Evolutionary conservation across 1,140 invertebrate genomes (phyloP).

Genomic region (Zaprionus vittiger): DNA sequence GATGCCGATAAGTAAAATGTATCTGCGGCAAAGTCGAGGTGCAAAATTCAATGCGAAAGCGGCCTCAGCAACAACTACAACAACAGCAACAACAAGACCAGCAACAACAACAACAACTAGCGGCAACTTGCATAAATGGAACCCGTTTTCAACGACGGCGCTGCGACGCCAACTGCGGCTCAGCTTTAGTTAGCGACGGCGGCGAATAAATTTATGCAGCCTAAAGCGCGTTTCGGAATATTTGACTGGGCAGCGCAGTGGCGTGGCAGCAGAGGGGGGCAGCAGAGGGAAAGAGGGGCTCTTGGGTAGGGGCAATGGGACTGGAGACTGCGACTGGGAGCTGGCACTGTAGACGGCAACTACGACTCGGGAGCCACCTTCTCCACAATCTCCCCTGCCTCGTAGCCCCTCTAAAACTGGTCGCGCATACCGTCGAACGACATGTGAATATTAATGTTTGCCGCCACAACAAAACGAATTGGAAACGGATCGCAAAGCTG

Average conservation of each 20-base stretch:
- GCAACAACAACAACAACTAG: slow-evolving; percentile 46
- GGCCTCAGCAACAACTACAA: slow-evolving; percentile 30
- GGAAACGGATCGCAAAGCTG: slow-evolving; percentile 55
- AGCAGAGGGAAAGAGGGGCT: not conserved
- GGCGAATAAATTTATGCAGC: slow-evolving; percentile 77
- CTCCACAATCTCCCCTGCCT: not conserved
- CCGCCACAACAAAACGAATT: slow-evolving; percentile 48
- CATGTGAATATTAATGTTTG: slow-evolving; percentile 81
- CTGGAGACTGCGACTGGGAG: slow-evolving; percentile 4
- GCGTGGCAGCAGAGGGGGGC: not conserved
- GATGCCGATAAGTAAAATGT: slow-evolving; percentile 83
- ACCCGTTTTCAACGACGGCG: slow-evolving; percentile 67
- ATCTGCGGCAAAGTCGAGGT: slow-evolving; percentile 73
- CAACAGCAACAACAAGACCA: not conserved
- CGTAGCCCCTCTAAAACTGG: slow-evolving; percentile 20
- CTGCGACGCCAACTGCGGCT: slow-evolving; percentile 35
- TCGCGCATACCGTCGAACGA: slow-evolving; percentile 59
- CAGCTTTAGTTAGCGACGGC: slow-evolving; percentile 76
- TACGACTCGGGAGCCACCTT: not conserved
- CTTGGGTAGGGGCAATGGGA: slow-evolving; percentile 5
- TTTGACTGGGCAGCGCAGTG: not conserved
- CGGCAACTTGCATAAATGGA: slow-evolving; percentile 78
- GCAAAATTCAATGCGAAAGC: slow-evolving; percentile 80
- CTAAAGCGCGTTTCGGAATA: slow-evolving; percentile 53
- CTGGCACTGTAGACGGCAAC: not conserved